A percentile compares a stretch with the other conserved stretches of the same genome.
Conservation (phyloP, 2,113 vertebrate genomes). For the Syrrhaptes paradoxus region DNA sequence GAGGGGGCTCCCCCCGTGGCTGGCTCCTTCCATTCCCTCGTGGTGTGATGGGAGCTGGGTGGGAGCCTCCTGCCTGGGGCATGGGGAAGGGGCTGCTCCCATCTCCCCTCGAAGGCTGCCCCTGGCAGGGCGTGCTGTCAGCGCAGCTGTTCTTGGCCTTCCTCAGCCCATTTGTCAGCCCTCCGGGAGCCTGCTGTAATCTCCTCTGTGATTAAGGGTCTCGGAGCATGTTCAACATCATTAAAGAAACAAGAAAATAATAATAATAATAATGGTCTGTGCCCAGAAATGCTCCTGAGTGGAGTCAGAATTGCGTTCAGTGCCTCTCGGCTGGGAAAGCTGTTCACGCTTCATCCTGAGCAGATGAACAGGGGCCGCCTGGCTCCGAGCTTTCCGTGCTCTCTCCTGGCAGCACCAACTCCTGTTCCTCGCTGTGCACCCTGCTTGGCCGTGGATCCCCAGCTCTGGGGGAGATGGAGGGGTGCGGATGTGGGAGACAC, state of each 20-base stretch:
- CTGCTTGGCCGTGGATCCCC: background rate
- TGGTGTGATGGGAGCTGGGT: rapidly evolving
- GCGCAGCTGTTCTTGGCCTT: background rate
- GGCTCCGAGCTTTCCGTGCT: background rate
- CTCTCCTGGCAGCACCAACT: background rate
- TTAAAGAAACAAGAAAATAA: conserved; percentile 1
- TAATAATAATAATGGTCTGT: background rate
- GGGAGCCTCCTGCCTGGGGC: background rate
- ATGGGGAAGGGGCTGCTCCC: background rate
- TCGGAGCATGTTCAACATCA: background rate
- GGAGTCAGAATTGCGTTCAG: background rate
- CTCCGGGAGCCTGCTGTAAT: background rate
- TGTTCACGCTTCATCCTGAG: background rate
- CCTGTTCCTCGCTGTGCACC: background rate
- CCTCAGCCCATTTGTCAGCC: background rate
- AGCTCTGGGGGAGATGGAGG: background rate
- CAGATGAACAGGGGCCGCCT: background rate
- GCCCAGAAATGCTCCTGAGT: background rate
- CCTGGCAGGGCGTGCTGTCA: background rate
- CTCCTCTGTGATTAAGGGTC: conserved; percentile 1
- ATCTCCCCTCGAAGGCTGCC: background rate
- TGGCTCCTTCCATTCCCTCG: background rate
- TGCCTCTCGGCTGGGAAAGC: background rate
- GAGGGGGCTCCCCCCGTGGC: background rate
- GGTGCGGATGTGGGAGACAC: background rate